These are phyloP conservation scores for Platorchestia sp. DNA, from an alignment of 1,140 invertebrate genomes.

Conservation along the genomic window DNA sequence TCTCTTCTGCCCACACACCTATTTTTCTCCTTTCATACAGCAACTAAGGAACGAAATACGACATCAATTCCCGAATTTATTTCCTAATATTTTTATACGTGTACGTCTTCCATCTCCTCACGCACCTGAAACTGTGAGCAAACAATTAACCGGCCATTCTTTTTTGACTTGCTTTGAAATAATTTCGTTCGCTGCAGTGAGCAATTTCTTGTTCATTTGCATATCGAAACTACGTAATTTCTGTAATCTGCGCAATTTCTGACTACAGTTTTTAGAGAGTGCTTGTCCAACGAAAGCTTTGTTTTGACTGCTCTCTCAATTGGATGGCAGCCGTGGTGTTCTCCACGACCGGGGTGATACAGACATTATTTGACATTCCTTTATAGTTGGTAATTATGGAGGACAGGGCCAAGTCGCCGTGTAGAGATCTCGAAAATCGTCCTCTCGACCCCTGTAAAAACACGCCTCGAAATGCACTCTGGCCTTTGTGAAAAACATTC, in stretches of 20 bases:
- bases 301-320: not conserved
- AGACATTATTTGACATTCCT: slow-evolving; percentile 42
- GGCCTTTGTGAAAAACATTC: slow-evolving; percentile 21
- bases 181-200: not conserved
- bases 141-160: not conserved
- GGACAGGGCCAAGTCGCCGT: slow-evolving; percentile 9
- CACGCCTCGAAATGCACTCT: slow-evolving; percentile 8
- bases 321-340: not conserved
- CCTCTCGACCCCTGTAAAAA: not conserved
- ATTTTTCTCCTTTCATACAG: slow-evolving; percentile 35
- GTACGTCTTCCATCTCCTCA: not conserved
- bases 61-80: not conserved
- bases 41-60: slow-evolving; percentile 26
- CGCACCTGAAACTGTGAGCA: not conserved
- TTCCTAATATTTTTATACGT: not conserved
- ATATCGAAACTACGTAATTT: not conserved
- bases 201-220: not conserved
- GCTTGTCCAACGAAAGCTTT: not conserved
- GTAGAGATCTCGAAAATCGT: slow-evolving; percentile 29
- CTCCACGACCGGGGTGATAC: not conserved
- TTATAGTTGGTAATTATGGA: slow-evolving; percentile 51
- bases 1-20: slow-evolving; percentile 54
- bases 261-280: not conserved
- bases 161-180: not conserved
- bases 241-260: not conserved